Conservation (phyloP, 2,113 vertebrate genomes). For the Sylvicapra grimmia region DNA sequence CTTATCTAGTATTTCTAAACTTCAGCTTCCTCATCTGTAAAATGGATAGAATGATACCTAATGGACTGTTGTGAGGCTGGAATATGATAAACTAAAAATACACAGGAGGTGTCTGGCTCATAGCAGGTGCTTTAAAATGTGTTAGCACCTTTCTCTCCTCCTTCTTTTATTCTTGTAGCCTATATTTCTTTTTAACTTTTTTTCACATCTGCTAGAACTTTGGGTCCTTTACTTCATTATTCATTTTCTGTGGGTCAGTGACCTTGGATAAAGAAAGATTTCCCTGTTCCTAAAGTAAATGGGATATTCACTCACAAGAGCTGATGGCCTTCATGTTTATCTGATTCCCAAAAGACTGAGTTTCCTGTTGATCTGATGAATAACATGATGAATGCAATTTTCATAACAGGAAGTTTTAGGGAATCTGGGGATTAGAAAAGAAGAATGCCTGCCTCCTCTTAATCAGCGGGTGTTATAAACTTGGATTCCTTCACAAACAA, state of each 20-base stretch:
- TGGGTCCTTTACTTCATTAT: background rate
- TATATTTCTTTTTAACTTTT: background rate
- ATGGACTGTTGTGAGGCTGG: background rate
- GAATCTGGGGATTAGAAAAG: background rate
- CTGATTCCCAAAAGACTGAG: background rate
- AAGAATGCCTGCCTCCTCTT: background rate
- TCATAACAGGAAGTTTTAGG: background rate
- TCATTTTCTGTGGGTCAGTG: background rate
- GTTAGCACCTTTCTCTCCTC: background rate
- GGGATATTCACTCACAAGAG: background rate
- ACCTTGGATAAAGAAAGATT: background rate
- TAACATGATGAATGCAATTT: background rate
- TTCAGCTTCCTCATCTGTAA: background rate
- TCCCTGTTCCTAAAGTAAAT: background rate
- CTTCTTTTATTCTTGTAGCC: background rate
- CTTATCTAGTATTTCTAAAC: background rate
- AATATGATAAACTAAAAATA: background rate
- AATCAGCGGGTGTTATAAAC: background rate
- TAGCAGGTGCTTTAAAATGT: background rate
- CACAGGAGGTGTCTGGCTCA: background rate
- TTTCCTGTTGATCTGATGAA: conserved; percentile 6
- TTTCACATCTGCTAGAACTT: background rate
- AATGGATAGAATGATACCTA: background rate
- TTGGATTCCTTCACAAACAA: background rate
- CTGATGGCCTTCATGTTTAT: background rate